phyloP scores from a whole-genome alignment of 2,113 vertebrate species.

The Rhabdornis inornatus region DNA sequence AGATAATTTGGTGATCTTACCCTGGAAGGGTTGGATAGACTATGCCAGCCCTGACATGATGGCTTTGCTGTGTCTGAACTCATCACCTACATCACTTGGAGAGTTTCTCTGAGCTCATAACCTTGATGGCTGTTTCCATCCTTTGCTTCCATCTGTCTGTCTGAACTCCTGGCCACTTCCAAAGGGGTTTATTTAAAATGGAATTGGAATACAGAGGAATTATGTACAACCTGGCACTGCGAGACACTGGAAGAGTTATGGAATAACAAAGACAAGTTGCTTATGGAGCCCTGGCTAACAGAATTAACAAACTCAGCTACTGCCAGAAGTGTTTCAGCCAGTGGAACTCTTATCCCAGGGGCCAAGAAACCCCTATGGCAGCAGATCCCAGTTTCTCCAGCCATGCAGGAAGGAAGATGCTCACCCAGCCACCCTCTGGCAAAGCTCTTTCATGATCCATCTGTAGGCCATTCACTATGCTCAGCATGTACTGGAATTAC shows the following conservation, averaged over 20 bases:
- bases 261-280: not conserved
- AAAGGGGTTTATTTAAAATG: not conserved
- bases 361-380: rapidly evolving
- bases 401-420: not conserved
- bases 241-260: not conserved
- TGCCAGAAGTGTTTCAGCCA: not conserved
- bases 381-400: not conserved
- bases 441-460: not conserved
- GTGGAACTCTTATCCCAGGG: not conserved
- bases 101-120: not conserved
- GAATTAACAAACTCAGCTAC: not conserved
- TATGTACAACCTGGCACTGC: not conserved
- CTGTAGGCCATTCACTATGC: not conserved
- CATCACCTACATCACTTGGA: not conserved
- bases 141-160: not conserved
- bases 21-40: not conserved
- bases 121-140: not conserved
- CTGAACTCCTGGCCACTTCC: not conserved
- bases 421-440: not conserved
- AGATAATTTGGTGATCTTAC: not conserved
- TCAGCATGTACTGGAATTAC: not conserved
- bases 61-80: not conserved
- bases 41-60: not conserved
- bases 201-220: not conserved
- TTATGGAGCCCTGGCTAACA: not conserved